A percentile compares a stretch with the other conserved stretches of the same genome.
Evolutionary conservation across 2,888 invertebrate species (phyloP).

Genomic region (Chironomus tentans): DNA sequence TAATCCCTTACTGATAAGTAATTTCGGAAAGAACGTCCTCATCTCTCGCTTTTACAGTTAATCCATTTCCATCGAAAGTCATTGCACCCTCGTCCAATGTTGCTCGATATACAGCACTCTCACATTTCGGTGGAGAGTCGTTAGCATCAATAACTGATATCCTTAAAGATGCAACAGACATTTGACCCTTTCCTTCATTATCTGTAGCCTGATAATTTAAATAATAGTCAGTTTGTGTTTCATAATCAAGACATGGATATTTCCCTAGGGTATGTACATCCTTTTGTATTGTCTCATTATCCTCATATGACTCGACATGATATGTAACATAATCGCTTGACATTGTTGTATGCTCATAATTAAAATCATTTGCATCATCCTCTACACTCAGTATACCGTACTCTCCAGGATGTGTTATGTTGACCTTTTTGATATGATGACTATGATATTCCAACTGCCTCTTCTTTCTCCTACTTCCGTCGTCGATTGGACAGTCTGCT

Average conservation of each 20-base stretch:
- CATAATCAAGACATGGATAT: conserved; percentile 73
- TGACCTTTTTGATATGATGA: conserved; percentile 22
- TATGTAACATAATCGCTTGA: conserved; percentile 12
- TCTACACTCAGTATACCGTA: conserved; percentile 25
- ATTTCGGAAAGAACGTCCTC: conserved; percentile 72
- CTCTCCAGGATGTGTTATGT: conserved; percentile 27
- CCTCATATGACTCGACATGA: conserved; percentile 12
- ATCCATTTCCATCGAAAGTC: conserved; percentile 68
- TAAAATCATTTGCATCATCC: neutral
- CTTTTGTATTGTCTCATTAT: conserved; percentile 8
- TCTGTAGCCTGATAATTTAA: conserved; percentile 54
- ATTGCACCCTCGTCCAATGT: conserved; percentile 79
- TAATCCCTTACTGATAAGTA: conserved; percentile 46
- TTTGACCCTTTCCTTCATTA: conserved; percentile 69
- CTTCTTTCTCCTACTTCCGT: conserved; percentile 31
- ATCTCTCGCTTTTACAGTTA: conserved; percentile 65
- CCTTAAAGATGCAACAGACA: conserved; percentile 67
- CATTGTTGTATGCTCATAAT: conserved; percentile 8
- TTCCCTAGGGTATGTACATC: conserved; percentile 44
- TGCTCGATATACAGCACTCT: conserved; percentile 64
- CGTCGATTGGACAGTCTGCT: conserved; percentile 53
- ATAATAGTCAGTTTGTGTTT: conserved; percentile 53
- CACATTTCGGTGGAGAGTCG: conserved; percentile 80
- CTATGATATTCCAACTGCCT: conserved; percentile 29
- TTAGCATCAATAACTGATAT: conserved; percentile 75